Percentiles rank a stretch among this genome's conserved stretches.
Conservation (phyloP, 2,888 invertebrate species). For the Artemia sp. region DNA sequence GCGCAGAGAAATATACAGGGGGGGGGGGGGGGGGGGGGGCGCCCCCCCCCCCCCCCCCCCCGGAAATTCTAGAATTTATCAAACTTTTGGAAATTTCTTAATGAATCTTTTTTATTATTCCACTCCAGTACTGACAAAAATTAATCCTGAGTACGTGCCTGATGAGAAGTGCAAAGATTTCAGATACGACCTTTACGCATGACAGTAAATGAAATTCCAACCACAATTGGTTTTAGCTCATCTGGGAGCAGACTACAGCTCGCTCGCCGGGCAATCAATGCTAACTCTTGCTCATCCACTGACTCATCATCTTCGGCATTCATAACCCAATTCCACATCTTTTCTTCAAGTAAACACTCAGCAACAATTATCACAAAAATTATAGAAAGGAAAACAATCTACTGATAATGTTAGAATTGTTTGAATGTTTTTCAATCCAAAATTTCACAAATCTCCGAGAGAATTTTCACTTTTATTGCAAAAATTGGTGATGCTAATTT, state of each 20-base stretch:
- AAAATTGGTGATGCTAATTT: no score
- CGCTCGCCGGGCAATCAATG: conserved; percentile 19
- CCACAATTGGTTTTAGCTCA: conserved; percentile 2
- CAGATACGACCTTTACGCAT: no score
- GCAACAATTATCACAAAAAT: background rate
- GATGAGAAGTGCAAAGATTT: background rate
- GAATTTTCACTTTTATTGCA: background rate
- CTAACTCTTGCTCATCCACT: conserved; percentile 21
- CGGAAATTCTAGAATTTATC: no score
- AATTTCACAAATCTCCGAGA: background rate
- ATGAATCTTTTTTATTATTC: background rate
- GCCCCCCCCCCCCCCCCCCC: no score
- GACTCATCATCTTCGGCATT: conserved; percentile 21
- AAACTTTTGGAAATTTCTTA: no score
- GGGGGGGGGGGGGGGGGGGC: no score
- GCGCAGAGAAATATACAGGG: no score
- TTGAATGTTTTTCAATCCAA: background rate
- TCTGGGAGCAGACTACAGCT: conserved; percentile 22
- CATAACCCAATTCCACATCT: conserved; percentile 17
- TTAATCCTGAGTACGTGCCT: background rate
- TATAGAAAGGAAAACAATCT: background rate
- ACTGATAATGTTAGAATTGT: background rate
- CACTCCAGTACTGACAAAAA: background rate
- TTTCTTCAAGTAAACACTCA: background rate
- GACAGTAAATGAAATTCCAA: no score